These are phyloP conservation scores for Anseranas semipalmata DNA, from an alignment of 2,113 vertebrate genomes.

Conservation along the genomic window DNA sequence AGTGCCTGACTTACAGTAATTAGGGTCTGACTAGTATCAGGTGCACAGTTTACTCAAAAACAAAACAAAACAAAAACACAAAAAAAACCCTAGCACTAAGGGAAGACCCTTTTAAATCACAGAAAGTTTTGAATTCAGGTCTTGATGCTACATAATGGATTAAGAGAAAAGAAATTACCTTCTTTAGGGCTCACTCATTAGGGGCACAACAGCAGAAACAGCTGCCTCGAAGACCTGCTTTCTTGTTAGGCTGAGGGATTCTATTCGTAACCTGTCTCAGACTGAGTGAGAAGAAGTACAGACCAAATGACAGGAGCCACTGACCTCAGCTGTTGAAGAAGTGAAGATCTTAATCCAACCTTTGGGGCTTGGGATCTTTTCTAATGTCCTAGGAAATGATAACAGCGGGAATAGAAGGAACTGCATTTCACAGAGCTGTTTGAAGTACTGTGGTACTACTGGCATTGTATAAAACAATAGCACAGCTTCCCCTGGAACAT, in stretches of 20 bases:
- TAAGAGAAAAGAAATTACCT: conserved; percentile 19
- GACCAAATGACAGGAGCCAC: background rate
- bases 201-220: background rate
- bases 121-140: background rate
- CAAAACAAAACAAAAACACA: background rate
- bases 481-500: background rate
- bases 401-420: background rate
- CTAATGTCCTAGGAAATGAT: background rate
- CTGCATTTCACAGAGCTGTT: background rate
- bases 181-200: conserved; percentile 11
- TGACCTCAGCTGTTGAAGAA: background rate
- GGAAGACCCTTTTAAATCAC: background rate
- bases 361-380: background rate
- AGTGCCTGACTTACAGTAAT: conserved; percentile 11
- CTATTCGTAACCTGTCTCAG: background rate
- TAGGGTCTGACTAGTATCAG: background rate
- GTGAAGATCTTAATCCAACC: background rate
- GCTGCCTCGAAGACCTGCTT: background rate
- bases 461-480: conserved; percentile 32
- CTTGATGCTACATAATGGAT: background rate
- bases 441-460: background rate
- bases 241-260: background rate
- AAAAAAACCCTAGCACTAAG: background rate
- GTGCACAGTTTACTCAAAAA: background rate
- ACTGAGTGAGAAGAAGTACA: background rate